Conservation (phyloP, 2,797 vertebrate species). For the Karalla daura region DNA sequence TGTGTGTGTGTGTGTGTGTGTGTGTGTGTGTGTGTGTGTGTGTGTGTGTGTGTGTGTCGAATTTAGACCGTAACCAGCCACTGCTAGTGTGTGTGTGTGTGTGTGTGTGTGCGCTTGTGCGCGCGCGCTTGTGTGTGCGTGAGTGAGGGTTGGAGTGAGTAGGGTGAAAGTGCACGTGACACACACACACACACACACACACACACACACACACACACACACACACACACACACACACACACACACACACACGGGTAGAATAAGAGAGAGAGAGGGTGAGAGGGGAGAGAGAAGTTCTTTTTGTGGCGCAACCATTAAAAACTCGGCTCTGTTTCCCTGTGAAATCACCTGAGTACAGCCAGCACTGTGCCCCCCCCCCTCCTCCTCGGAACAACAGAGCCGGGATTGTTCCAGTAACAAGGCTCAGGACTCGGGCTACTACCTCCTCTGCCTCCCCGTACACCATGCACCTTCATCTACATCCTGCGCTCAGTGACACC, state of each 20-base stretch:
- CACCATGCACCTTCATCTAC: conserved; percentile 80
- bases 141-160: too few species aligned
- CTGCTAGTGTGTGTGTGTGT: conserved; percentile 7
- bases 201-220: background rate
- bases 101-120: background rate
- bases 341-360: conserved; percentile 23
- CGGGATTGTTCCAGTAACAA: conserved; percentile 53
- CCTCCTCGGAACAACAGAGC: conserved; percentile 33
- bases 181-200: background rate
- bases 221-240: background rate
- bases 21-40: conserved; percentile 33
- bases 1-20: too few species aligned
- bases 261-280: conserved; percentile 6
- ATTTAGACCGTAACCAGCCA: conserved; percentile 29
- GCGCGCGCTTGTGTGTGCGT: background rate
- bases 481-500: conserved; percentile 69
- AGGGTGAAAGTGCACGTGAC: background rate
- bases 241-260: background rate
- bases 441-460: conserved; percentile 63
- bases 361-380: conserved; percentile 5
- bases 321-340: conserved; percentile 30
- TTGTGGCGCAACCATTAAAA: conserved; percentile 38
- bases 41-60: conserved; percentile 2
- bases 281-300: conserved; percentile 38
- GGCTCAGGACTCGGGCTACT: conserved; percentile 54